Evolutionary conservation across 2,113 vertebrate genomes (phyloP).

Genomic region (Gila orcuttii): DNA sequence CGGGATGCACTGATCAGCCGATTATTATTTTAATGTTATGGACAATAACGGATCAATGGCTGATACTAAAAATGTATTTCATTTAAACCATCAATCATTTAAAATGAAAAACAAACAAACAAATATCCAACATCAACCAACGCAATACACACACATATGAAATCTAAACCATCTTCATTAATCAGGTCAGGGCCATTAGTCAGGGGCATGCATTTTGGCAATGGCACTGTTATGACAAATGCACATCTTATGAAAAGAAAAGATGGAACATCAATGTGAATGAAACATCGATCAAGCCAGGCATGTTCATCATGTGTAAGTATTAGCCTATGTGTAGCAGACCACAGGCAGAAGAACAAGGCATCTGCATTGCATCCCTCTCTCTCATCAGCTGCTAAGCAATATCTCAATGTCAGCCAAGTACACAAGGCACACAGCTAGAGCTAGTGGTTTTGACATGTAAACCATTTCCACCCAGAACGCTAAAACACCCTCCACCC

Average conservation of each 20-base stretch:
- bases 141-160: too few species aligned
- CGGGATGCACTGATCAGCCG: neutral
- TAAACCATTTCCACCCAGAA: conserved; percentile 16
- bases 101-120: too few species aligned
- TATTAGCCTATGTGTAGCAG: neutral
- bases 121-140: neutral
- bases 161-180: too few species aligned
- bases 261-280: neutral
- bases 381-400: neutral
- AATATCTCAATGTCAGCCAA: conserved; percentile 25
- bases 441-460: conserved; percentile 8
- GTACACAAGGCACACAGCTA: neutral
- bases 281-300: neutral
- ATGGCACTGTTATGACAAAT: neutral
- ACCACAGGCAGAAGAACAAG: neutral
- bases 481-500: neutral
- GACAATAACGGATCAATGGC: neutral
- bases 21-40: neutral
- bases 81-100: too few species aligned
- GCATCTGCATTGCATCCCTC: neutral
- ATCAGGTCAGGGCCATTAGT: too few species aligned
- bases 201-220: neutral
- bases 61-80: neutral
- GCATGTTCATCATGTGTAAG: neutral
- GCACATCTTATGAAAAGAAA: neutral